These are phyloP conservation scores for Dermatemys mawii DNA, from an alignment of 2,113 vertebrate genomes.

Conservation along the genomic window DNA sequence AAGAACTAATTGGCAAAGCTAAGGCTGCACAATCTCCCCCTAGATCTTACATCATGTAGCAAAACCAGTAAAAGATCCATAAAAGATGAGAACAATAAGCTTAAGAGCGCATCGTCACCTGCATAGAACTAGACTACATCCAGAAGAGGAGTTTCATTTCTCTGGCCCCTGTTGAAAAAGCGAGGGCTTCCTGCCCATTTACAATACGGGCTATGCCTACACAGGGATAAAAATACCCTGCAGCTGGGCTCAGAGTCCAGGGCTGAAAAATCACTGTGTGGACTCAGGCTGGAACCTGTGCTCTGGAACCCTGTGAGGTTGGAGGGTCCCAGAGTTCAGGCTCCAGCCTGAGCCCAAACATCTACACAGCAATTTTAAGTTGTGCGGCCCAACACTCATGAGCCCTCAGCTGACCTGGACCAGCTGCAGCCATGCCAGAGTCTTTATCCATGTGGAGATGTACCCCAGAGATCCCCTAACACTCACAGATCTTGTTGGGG, in stretches of 20 bases:
- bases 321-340: no score
- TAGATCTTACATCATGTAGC: background rate
- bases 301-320: no score
- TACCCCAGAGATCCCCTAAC: background rate
- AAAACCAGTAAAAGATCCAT: background rate
- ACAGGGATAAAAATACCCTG: background rate
- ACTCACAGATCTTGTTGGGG: background rate
- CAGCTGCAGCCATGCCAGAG: background rate
- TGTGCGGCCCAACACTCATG: background rate
- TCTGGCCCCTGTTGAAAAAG: background rate
- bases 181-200: background rate
- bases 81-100: background rate
- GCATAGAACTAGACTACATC: background rate
- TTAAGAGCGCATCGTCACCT: background rate
- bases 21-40: background rate
- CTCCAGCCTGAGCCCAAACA: background rate
- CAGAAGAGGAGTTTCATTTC: background rate
- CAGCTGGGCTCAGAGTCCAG: background rate
- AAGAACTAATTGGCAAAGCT: background rate
- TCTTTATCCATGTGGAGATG: no score
- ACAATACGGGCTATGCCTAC: background rate
- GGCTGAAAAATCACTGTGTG: background rate
- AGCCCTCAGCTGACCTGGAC: background rate
- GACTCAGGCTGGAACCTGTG: background rate
- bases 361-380: background rate